Conservation (phyloP, 1,140 invertebrate genomes). For the Thaumetopoea pityocampa region DNA sequence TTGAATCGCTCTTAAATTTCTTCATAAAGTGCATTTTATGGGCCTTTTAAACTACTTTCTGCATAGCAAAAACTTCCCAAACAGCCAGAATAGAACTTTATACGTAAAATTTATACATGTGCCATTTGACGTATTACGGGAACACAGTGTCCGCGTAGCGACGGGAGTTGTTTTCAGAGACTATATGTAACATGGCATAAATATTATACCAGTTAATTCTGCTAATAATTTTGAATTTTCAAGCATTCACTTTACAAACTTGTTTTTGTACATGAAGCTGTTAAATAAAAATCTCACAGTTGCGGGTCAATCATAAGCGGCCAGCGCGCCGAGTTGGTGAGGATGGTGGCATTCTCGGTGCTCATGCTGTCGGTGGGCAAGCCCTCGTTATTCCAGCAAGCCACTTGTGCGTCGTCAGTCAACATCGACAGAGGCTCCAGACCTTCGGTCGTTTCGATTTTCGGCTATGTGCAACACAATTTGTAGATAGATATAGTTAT, state of each 20-base stretch:
- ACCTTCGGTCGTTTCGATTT: slow-evolving; percentile 87
- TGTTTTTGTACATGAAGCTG: no score
- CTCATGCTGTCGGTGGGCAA: slow-evolving; percentile 95
- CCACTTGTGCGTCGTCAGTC: slow-evolving; percentile 94
- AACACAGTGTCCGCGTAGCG: no score
- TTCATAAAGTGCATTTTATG: no score
- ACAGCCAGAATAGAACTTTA: no score
- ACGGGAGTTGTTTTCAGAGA: no score
- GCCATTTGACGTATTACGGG: no score
- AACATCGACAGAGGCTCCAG: slow-evolving; percentile 89
- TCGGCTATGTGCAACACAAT: slow-evolving; percentile 70
- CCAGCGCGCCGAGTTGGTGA: slow-evolving; percentile 93
- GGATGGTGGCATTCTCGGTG: slow-evolving; percentile 94
- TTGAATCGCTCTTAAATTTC: no score
- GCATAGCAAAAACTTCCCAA: no score
- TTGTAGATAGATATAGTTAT: neutral
- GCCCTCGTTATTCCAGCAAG: slow-evolving; percentile 96
- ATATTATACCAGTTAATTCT: no score
- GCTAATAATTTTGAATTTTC: neutral
- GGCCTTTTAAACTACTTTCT: no score
- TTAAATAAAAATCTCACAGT: slow-evolving; percentile 55
- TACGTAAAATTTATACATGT: no score
- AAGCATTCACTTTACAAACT: neutral
- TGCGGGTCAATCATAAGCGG: slow-evolving; percentile 97
- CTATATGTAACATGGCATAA: no score